Evolutionary conservation across 2,797 vertebrate species (phyloP).

Genomic region (Sternarchorhynchus goeldii): DNA sequence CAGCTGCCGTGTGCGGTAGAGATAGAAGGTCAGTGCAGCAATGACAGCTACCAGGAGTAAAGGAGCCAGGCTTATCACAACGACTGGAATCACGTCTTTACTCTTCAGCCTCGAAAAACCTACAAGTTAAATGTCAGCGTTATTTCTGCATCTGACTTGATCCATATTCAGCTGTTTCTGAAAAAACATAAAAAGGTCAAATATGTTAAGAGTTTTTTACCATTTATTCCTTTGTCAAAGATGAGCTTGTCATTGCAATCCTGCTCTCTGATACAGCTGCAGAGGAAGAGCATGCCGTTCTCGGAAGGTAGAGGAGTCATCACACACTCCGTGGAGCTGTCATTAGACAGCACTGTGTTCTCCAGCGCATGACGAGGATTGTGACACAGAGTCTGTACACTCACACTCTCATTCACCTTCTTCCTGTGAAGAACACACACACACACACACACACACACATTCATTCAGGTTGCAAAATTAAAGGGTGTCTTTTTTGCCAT

Average conservation of each 20-base stretch:
- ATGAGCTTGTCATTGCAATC: conserved; percentile 89
- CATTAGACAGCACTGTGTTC: conserved; percentile 79
- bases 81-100: conserved; percentile 86
- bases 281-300: conserved; percentile 75
- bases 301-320: conserved; percentile 78
- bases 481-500: not conserved
- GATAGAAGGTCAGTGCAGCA: conserved; percentile 79
- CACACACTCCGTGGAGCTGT: conserved; percentile 80
- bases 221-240: conserved; percentile 82
- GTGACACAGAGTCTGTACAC: conserved; percentile 83
- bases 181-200: not conserved
- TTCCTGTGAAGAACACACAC: conserved; percentile 71
- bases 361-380: conserved; percentile 79
- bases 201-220: conserved; percentile 65
- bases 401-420: conserved; percentile 81
- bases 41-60: conserved; percentile 80
- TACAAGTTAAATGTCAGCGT: conserved; percentile 49
- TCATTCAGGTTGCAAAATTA: not conserved
- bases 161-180: too few species aligned
- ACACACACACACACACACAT: conserved; percentile 15
- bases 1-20: conserved; percentile 79
- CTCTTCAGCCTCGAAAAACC: conserved; percentile 83
- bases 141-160: not conserved
- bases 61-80: conserved; percentile 85
- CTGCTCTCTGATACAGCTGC: conserved; percentile 80